Conservation (phyloP, 2,888 invertebrate genomes). For the Zeuzera pyrina region DNA sequence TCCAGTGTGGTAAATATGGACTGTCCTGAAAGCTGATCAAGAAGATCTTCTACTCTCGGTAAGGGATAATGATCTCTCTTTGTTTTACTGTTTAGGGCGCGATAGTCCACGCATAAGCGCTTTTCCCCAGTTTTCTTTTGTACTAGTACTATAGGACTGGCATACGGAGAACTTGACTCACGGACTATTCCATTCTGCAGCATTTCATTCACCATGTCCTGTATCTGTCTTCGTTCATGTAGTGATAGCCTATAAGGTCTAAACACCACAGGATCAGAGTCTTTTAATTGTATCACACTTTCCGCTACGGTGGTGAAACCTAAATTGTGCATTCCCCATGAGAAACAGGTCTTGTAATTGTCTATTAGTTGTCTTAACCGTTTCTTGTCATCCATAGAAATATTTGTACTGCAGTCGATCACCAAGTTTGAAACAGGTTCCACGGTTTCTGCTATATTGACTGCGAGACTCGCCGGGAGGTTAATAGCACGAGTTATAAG, state of each 20-base stretch:
- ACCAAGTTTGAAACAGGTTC: no score
- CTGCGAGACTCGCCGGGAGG: no score
- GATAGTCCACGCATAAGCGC: conserved; percentile 14
- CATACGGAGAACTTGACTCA: conserved; percentile 11
- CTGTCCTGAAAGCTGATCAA: conserved; percentile 21
- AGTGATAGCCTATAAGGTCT: conserved; percentile 12
- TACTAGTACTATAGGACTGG: conserved; percentile 14
- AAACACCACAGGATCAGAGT: conserved; percentile 12
- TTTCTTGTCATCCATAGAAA: no score
- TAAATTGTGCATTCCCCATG: conserved; percentile 7
- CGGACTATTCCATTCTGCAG: conserved; percentile 11
- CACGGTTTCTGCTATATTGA: no score
- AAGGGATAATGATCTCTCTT: conserved; percentile 17
- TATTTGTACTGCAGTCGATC: no score
- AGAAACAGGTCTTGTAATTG: conserved; percentile 11
- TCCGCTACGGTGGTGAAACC: conserved; percentile 9
- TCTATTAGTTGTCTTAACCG: no score
- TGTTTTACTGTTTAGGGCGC: conserved; percentile 14
- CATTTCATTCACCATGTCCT: conserved; percentile 12
- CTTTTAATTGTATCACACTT: conserved; percentile 11
- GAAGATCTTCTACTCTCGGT: conserved; percentile 24
- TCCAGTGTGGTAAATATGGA: conserved; percentile 21
- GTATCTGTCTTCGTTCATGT: conserved; percentile 8
- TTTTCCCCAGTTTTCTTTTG: conserved; percentile 13
- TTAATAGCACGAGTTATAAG: no score